These are phyloP conservation scores for Danio aesculapii DNA, from an alignment of 2,797 vertebrate species.

Conservation along the genomic window DNA sequence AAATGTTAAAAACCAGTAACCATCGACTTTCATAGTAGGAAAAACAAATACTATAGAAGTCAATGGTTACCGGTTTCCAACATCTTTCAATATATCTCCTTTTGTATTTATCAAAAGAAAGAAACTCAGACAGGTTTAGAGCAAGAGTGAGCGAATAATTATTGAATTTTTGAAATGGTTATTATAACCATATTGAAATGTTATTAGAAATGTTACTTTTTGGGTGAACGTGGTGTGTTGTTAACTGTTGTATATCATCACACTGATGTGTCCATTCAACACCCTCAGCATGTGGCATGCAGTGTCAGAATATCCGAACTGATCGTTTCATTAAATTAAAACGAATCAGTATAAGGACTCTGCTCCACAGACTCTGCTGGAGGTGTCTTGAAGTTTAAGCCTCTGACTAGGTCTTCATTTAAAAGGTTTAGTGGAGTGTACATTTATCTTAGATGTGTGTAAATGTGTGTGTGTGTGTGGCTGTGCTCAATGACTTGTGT, in stretches of 20 bases:
- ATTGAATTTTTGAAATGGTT: no score
- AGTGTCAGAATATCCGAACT: slow-evolving; percentile 8
- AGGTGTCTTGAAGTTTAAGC: slow-evolving; percentile 45
- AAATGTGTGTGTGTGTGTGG: slow-evolving; percentile 32
- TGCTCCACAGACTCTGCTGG: neutral
- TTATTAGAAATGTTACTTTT: no score
- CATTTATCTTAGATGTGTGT: slow-evolving; percentile 37
- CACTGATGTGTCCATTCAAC: neutral
- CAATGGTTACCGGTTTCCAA: no score
- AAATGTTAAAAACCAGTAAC: no score
- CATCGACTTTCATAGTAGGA: no score
- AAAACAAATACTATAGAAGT: no score
- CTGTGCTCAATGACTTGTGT: slow-evolving; percentile 72
- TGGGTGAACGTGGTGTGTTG: neutral
- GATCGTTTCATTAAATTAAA: slow-evolving; percentile 1
- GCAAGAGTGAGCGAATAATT: no score
- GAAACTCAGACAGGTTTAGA: no score
- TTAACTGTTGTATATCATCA: neutral
- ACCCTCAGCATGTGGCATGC: neutral
- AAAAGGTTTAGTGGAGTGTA: slow-evolving; percentile 65
- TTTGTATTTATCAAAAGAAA: no score
- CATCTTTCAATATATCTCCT: no score
- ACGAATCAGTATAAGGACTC: neutral
- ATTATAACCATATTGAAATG: no score
- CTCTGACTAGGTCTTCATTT: slow-evolving; percentile 52